These are phyloP conservation scores for Ectemnius lituratus DNA, from an alignment of 2,888 invertebrate species.

Conservation along the genomic window DNA sequence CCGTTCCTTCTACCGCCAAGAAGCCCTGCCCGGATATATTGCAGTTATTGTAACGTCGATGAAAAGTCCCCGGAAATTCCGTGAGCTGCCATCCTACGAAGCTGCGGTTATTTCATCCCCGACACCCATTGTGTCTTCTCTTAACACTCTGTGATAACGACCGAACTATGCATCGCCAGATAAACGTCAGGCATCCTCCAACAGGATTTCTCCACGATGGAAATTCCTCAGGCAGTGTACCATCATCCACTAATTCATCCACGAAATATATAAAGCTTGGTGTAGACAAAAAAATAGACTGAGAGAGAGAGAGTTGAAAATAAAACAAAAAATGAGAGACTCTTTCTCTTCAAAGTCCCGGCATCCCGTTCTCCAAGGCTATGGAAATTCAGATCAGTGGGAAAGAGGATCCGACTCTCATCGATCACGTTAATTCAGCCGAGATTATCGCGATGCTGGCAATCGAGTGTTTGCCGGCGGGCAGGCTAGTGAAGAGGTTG, in stretches of 20 bases:
- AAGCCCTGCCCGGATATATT: constrained; percentile 66
- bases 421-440: constrained; percentile 5
- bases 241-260: no score
- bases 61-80: constrained; percentile 65
- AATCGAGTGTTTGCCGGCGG: background rate
- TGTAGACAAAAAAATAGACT: no score
- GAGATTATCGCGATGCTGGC: background rate
- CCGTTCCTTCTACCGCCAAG: constrained; percentile 58
- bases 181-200: no score
- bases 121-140: constrained; percentile 43
- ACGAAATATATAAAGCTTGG: no score
- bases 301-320: no score
- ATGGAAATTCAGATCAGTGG: background rate
- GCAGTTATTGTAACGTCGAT: constrained; percentile 71
- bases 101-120: constrained; percentile 19
- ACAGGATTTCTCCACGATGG: no score
- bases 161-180: constrained; percentile 39
- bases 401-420: constrained; percentile 30
- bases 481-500: constrained; percentile 12
- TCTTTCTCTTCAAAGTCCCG: no score
- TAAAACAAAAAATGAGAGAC: no score
- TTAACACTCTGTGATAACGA: constrained; percentile 47
- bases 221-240: no score
- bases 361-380: no score
- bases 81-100: constrained; percentile 34